phyloP scores from a whole-genome alignment of 2,113 vertebrate genomes.

The Charadrius vociferus region DNA sequence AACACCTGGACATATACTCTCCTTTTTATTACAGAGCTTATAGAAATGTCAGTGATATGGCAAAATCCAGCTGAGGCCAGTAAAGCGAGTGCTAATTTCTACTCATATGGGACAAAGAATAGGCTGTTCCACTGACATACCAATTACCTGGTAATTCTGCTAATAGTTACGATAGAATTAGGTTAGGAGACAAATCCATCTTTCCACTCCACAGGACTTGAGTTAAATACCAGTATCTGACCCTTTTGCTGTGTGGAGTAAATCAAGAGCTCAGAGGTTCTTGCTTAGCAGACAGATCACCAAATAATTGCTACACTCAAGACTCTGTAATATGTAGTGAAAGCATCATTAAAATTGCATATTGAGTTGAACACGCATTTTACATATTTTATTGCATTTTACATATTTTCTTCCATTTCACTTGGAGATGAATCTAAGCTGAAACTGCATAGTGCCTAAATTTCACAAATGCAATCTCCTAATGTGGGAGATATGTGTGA shows the following conservation, averaged over 20 bases:
- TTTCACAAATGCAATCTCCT: not conserved
- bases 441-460: not conserved
- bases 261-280: not conserved
- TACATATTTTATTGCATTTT: not conserved
- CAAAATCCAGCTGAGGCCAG: not conserved
- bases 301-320: not conserved
- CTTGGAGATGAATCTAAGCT: not conserved
- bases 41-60: not conserved
- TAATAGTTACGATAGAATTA: not conserved
- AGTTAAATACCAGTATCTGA: not conserved
- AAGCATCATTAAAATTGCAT: not conserved
- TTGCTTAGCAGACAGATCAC: not conserved
- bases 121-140: not conserved
- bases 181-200: not conserved
- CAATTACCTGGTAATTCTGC: not conserved
- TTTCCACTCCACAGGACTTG: not conserved
- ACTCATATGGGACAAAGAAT: not conserved
- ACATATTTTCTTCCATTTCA: not conserved
- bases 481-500: not conserved
- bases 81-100: not conserved
- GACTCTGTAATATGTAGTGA: not conserved
- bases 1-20: not conserved
- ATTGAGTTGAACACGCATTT: not conserved
- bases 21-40: not conserved
- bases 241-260: not conserved